Evolutionary conservation across 2,113 vertebrate genomes (phyloP).

Genomic region (Chaetura pelagica): DNA sequence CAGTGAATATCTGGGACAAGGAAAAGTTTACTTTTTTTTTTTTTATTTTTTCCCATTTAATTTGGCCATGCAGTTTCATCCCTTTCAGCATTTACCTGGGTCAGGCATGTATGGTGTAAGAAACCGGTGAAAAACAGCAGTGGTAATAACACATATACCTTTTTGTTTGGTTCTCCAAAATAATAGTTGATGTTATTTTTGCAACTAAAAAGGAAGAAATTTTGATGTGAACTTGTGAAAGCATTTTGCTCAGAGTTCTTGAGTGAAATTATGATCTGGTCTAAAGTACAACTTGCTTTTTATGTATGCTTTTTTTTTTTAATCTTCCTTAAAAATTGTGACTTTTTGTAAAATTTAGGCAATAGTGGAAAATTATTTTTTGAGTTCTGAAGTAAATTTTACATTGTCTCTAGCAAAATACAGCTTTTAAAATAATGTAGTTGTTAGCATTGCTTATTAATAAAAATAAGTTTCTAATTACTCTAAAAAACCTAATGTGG

Average conservation of each 20-base stretch:
- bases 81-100: background rate
- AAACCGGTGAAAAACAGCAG: background rate
- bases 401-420: background rate
- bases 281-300: background rate
- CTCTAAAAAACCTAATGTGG: background rate
- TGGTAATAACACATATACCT: background rate
- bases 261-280: background rate
- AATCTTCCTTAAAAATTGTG: background rate
- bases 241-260: background rate
- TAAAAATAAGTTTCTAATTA: background rate
- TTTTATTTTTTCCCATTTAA: background rate
- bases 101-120: background rate
- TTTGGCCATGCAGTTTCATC: background rate
- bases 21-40: background rate
- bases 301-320: background rate
- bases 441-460: background rate
- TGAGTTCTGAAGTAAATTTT: background rate
- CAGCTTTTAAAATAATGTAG: background rate
- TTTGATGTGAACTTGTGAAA: background rate
- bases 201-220: background rate
- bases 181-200: background rate
- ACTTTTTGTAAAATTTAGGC: background rate
- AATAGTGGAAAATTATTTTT: background rate
- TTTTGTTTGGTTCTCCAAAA: background rate
- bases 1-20: background rate